These are phyloP conservation scores for Steinernema carpocapsae DNA, from an alignment of 2,888 invertebrate species.

Conservation along the genomic window DNA sequence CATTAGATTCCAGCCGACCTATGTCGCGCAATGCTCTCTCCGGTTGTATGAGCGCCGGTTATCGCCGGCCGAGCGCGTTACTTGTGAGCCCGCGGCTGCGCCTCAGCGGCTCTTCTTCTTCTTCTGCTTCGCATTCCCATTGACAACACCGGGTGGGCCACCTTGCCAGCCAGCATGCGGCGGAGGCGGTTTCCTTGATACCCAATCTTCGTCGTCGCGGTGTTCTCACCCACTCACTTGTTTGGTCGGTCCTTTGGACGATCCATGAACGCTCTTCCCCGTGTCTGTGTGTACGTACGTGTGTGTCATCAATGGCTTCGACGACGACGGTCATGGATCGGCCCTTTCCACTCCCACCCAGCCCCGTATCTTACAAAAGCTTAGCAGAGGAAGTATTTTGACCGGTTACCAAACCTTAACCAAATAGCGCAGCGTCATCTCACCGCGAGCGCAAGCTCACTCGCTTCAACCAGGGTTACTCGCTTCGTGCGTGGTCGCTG, in stretches of 20 bases:
- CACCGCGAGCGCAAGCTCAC: too few species aligned
- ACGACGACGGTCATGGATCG: too few species aligned
- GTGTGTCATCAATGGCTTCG: constrained; percentile 2
- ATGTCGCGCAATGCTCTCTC: constrained; percentile 24
- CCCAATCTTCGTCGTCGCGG: not conserved
- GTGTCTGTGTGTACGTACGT: not conserved
- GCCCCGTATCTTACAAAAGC: too few species aligned
- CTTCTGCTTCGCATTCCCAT: too few species aligned
- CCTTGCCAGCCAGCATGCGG: not conserved
- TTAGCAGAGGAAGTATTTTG: constrained; percentile 5
- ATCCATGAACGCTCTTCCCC: too few species aligned
- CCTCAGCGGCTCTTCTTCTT: constrained; percentile 1
- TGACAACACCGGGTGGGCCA: not conserved
- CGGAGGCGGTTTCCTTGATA: constrained; percentile 20
- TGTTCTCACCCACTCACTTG: constrained; percentile 10
- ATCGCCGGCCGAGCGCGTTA: not conserved
- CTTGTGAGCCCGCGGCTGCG: too few species aligned
- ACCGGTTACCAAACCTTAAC: constrained; percentile 23
- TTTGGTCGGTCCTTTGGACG: too few species aligned
- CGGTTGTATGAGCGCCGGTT: constrained; percentile 18
- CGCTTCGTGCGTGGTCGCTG: not conserved
- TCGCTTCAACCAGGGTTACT: too few species aligned
- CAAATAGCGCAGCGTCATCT: not conserved
- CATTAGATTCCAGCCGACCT: constrained; percentile 32
- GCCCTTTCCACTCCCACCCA: too few species aligned